These are phyloP conservation scores for Yponomeuta cagnagella DNA, from an alignment of 2,888 invertebrate species.

Conservation along the genomic window DNA sequence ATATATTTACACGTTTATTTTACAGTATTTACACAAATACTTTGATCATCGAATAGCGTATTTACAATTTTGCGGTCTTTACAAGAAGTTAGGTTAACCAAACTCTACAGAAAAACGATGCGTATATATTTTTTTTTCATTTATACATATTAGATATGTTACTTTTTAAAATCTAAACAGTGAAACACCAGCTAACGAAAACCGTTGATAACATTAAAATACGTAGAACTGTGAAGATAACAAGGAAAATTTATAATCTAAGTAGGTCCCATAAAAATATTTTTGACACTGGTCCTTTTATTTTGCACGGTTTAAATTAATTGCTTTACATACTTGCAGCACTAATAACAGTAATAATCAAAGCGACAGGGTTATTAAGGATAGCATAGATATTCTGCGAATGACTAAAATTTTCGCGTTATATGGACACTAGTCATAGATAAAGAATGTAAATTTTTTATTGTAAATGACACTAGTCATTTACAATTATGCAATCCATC, in stretches of 20 bases:
- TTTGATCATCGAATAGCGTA: slow-evolving; percentile 34
- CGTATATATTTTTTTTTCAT: slow-evolving; percentile 2
- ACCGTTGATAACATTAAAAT: slow-evolving; percentile 18
- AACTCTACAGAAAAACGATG: slow-evolving; percentile 20
- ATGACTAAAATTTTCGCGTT: too few relatives aligned
- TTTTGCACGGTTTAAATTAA: background rate
- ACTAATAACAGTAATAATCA: background rate
- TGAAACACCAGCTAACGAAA: slow-evolving; percentile 19
- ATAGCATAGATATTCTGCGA: too few relatives aligned
- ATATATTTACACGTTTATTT: slow-evolving; percentile 55
- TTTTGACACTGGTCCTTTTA: slow-evolving; percentile 15
- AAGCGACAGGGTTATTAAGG: background rate
- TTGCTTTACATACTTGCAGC: background rate
- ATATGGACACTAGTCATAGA: too few relatives aligned
- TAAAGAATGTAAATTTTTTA: too few relatives aligned
- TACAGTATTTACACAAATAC: slow-evolving; percentile 44
- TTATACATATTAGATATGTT: slow-evolving; percentile 38
- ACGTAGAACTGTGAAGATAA: slow-evolving; percentile 13
- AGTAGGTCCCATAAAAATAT: slow-evolving; percentile 31
- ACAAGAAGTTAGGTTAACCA: slow-evolving; percentile 9
- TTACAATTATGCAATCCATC: too few relatives aligned
- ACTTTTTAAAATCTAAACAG: slow-evolving; percentile 29
- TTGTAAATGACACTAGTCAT: too few relatives aligned
- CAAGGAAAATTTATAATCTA: slow-evolving; percentile 14
- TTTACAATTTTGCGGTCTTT: slow-evolving; percentile 35